Evolutionary conservation across 2,888 invertebrate genomes (phyloP).

Genomic region (Drosophila formosana): DNA sequence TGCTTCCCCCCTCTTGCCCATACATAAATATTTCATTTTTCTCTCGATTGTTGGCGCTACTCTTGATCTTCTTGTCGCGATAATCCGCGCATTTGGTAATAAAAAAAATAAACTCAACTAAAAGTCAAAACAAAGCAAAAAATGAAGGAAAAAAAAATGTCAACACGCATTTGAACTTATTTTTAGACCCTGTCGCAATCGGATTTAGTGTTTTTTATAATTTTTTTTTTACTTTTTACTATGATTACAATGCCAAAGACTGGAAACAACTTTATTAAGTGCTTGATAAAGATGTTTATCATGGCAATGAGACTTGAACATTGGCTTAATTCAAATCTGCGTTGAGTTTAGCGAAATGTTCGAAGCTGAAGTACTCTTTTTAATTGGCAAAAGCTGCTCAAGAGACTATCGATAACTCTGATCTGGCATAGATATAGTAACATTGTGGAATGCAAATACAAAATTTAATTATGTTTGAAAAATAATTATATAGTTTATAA

Average conservation of each 20-base stretch:
- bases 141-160: constrained; percentile 57
- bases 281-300: constrained; percentile 48
- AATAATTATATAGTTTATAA: no score
- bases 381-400: background rate
- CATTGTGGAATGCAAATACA: no score
- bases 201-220: constrained; percentile 49
- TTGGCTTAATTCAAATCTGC: constrained; percentile 17
- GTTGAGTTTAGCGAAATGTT: background rate
- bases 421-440: no score
- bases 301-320: constrained; percentile 11
- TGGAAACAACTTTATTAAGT: constrained; percentile 71
- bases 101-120: constrained; percentile 33
- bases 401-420: background rate
- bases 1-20: constrained; percentile 50
- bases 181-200: constrained; percentile 74
- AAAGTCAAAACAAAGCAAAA: constrained; percentile 23
- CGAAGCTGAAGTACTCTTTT: constrained; percentile 5
- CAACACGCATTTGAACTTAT: constrained; percentile 79
- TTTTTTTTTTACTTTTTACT: constrained; percentile 46
- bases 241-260: constrained; percentile 44
- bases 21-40: constrained; percentile 62
- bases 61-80: constrained; percentile 78
- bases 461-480: no score
- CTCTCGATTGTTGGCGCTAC: constrained; percentile 43
- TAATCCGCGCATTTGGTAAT: constrained; percentile 75